Base-by-base conservation (phyloP, 2,888 invertebrate species). In the Nomada ferruginata region DNA sequence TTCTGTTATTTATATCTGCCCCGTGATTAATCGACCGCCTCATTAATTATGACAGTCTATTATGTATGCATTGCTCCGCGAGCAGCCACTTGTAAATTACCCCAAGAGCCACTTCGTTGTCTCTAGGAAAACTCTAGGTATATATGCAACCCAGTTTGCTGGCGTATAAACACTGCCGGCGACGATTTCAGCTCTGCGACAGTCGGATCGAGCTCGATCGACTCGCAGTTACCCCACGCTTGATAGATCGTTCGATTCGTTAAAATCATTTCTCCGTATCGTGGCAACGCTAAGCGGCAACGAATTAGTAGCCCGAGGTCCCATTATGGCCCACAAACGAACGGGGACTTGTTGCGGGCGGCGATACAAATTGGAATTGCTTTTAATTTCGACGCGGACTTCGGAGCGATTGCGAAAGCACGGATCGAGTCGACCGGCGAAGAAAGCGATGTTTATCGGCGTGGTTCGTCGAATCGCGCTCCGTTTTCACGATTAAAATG, bases 401-500 rank as follows among this genome's bases (percentile, higher is more conserved):
- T 11, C 15, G 74, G 52, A 44, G 60, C 55, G 70, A 64, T 64
- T 53, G 57, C n/a, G 55, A 79, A 79, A 57, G 23, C 3, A 18
- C 15, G 4, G 20, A 42, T 50, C 50, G 23, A 15, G 0, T 9
- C 13, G 59, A 60, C 2, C 53, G 57, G 57, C 18, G 53, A 50
- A 60, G 64, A 23, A 20, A 44, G 20, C 76, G 78, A 80, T 83
- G 78, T 83, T 76, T 78, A 76, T 81, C 78, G 79, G 5, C 63
- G 53, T 10, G 44, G 59, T 64, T 66, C 74, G 72, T 68, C 75
- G 87, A 79, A 74, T 82, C 79, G 71, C 73, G 75, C 59, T 71
- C 71, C 73, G 63, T 87, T 87, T 83, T 83, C 82, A 69, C 76
- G 89, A 92, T 91, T 92, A 89, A 91, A 90, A 91, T 90, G 91